A percentile compares a stretch with the other conserved stretches of the same genome.
Conservation (phyloP, 37 sponge, comb jelly and placozoan genomes). For the Halisarca cf. caerulea region DNA sequence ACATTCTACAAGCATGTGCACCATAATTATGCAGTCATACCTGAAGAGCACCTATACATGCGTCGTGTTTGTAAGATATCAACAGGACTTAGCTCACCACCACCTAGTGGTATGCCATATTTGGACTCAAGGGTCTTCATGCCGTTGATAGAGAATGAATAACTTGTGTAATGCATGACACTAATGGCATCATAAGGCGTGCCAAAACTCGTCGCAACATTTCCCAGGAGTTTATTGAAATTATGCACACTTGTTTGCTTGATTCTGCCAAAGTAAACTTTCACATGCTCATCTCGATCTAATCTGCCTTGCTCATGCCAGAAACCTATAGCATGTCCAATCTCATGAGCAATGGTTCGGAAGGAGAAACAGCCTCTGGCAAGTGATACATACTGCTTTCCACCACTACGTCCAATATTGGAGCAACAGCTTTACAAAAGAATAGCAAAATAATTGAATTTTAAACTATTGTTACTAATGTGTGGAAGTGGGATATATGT, state of each 20-base stretch:
- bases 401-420: not conserved
- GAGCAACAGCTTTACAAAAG: slow-evolving; percentile 53
- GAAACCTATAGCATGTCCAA: slow-evolving; percentile 38
- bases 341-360: slow-evolving; percentile 31
- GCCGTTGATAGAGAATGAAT: too few relatives aligned
- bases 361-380: not conserved
- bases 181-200: slow-evolving; percentile 27
- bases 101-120: slow-evolving; percentile 17
- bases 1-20: too few relatives aligned
- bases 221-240: not conserved
- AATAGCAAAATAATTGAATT: too few relatives aligned
- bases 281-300: slow-evolving; percentile 32
- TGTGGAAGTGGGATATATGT: too few relatives aligned
- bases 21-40: too few relatives aligned
- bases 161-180: not conserved
- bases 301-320: slow-evolving; percentile 45
- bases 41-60: slow-evolving; percentile 6
- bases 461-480: too few relatives aligned
- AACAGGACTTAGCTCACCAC: slow-evolving; percentile 10
- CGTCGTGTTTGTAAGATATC: not conserved
- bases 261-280: too few relatives aligned
- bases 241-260: too few relatives aligned
- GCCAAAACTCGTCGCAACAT: not conserved
- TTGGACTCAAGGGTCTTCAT: slow-evolving; percentile 16
- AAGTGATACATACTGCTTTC: not conserved